Evolutionary conservation across 2,888 invertebrate genomes (phyloP), one percentile per base, ranked within the genome.

Genomic region (Drosophila fungiperda): DNA sequence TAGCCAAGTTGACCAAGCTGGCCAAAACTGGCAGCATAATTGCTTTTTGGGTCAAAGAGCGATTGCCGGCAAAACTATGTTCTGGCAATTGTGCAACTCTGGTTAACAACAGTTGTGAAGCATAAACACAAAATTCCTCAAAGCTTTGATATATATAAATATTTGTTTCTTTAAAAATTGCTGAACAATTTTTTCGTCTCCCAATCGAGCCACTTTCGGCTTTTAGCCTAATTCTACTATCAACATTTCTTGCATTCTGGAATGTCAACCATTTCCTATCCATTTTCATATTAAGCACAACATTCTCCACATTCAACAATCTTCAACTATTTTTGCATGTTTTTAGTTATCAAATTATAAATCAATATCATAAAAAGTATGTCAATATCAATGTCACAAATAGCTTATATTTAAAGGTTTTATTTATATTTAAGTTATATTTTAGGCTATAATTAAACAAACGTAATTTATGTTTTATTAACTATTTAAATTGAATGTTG

Each of bases 31-130:
- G 12, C 40, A 17, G 40, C 15, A 57, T 68, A 68, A 68, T 68
- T 68, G 68, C 52, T 68, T 67, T 67, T 67, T 52, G 32, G 55
- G 68, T 42, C 68, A 67, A 68, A 52, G 52, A n/a, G 29, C 49
- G 50, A 23, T 17, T 12, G 23, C 29, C 29, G 48, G 7, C 11
- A 3, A 7, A 32, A 17, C 33, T 32, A 15, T 45, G 45, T 15
- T 15, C 8, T 15, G 45, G 3, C 8, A 66, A 35, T 8, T 40
- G 33, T 26, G 33, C 53, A 54, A 33, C 33, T 36, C 53, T 49
- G n/a, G 36, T 11, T 50, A 20, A 40, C 11, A 15, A 33, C 15
- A 20, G 15, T 63, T 20, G 20, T 20, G 7, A 1, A 20, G 12
- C 12, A 45, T 45, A 7, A 45, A 12, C 20, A 3, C 12, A 45